These are phyloP conservation scores for Molossus alvarezi DNA, from an alignment of 2,797 vertebrate species.

Conservation along the genomic window DNA sequence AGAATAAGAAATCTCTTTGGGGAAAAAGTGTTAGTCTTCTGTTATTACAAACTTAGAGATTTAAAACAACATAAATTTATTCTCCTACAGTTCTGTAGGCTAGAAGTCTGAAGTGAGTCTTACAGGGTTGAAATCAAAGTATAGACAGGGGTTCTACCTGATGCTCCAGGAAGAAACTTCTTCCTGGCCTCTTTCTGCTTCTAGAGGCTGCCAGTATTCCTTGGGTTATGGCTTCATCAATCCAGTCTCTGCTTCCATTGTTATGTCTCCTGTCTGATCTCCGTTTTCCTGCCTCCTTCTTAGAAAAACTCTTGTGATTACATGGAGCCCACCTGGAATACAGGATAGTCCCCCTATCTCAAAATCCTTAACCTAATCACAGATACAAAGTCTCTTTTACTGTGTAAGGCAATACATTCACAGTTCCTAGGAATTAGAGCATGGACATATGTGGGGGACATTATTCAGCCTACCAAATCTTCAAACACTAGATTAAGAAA, in stretches of 20 bases:
- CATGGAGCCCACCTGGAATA: background rate
- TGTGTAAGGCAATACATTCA: background rate
- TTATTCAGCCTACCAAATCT: background rate
- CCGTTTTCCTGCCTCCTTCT: background rate
- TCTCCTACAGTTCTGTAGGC: background rate
- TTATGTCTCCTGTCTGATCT: background rate
- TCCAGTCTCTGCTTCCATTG: background rate
- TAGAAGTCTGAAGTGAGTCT: background rate
- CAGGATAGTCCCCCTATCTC: background rate
- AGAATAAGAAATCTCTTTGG: background rate
- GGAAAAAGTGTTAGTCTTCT: background rate
- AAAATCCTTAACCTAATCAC: background rate
- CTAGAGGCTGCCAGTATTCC: background rate
- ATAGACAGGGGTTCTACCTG: background rate
- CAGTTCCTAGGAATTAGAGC: background rate
- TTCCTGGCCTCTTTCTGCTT: background rate
- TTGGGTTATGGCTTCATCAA: background rate
- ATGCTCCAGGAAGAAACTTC: background rate
- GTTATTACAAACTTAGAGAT: background rate
- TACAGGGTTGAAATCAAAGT: background rate
- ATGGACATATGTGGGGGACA: background rate
- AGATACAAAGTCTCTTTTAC: background rate
- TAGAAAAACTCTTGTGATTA: background rate
- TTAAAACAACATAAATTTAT: background rate
- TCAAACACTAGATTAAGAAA: background rate